These are phyloP conservation scores for Streptopelia turtur DNA, from an alignment of 2,797 vertebrate species.

Conservation along the genomic window DNA sequence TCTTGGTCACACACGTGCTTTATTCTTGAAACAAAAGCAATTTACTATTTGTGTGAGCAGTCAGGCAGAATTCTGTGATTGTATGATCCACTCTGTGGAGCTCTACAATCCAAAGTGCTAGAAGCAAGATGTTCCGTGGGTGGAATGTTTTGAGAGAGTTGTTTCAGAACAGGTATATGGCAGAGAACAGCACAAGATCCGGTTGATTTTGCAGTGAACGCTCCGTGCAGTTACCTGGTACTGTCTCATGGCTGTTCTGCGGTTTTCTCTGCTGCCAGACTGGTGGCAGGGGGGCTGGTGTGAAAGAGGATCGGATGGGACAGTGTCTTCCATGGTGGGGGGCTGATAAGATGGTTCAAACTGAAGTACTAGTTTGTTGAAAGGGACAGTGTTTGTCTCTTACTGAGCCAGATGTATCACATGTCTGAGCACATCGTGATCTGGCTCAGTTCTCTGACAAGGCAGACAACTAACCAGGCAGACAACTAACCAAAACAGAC, in stretches of 20 bases:
- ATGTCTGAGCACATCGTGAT: neutral
- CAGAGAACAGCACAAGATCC: fast-evolving
- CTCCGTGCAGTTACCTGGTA: neutral
- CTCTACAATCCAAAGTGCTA: neutral
- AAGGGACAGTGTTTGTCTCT: neutral
- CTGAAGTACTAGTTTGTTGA: neutral
- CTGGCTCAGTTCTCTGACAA: neutral
- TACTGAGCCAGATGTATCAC: neutral
- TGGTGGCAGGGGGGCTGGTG: neutral
- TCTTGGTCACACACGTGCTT: neutral
- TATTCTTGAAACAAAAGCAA: neutral
- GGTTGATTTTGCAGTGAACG: neutral
- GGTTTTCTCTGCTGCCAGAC: neutral
- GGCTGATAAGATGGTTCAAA: neutral
- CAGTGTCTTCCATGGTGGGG: fast-evolving
- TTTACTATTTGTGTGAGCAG: neutral
- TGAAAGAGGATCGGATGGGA: neutral
- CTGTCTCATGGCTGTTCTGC: neutral
- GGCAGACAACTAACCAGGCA: neutral
- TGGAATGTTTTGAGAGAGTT: neutral
- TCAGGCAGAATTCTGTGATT: neutral
- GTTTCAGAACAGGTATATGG: neutral
- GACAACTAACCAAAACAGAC: too few species aligned
- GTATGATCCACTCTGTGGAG: neutral
- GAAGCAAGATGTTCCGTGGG: neutral